Evolutionary conservation across 1,140 invertebrate species (phyloP), one percentile per base, ranked within the genome.

Genomic region (Sinonovacula constricta): DNA sequence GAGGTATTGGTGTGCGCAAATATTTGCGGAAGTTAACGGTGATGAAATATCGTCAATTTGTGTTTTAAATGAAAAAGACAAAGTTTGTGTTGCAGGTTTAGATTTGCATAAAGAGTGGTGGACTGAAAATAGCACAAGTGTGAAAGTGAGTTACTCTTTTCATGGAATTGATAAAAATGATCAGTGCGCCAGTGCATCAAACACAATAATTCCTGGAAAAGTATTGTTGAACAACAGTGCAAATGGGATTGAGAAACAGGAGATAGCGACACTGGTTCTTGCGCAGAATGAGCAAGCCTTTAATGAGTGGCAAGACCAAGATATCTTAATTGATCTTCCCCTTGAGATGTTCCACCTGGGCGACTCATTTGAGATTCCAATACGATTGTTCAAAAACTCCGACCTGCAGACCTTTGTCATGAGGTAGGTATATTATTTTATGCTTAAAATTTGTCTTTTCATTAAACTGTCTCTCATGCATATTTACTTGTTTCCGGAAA

Each of bases 251-350:
- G 45, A 28, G 3, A 68, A 78, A 22, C 66, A 69, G 49, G 54
- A 62, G 39, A 69, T 78, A 28, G 39, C 75, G 1, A 78, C 57
- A 3, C 59, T 78, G 51, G 56, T 63, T 62, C 59, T 78, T 39
- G 59, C 49, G 30, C n/a, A 51, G 54, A 78, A 78, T 69, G 53
- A 78, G 67, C 53, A 70, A 53, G 62, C 66, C 2, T 78, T 69
- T 39, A 45, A 78, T 51, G 75, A 69, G 54, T 78, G 75, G 75
- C 69, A 78, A 28, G 75, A 78, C 67, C 75, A 78, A 49, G 75
- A 78, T 56, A 78, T 78, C 36, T 51, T 78, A 12, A 69, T 78
- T 59, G 75, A 78, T 63, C 57, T 78, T 15, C 75, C 75, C 3
- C 36, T 36, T 22, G 75, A 78, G 39, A 69, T 63, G 39, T 78